Base-by-base conservation (phyloP, 2,797 vertebrate genomes). In the Sebastes trivittatus region DNA sequence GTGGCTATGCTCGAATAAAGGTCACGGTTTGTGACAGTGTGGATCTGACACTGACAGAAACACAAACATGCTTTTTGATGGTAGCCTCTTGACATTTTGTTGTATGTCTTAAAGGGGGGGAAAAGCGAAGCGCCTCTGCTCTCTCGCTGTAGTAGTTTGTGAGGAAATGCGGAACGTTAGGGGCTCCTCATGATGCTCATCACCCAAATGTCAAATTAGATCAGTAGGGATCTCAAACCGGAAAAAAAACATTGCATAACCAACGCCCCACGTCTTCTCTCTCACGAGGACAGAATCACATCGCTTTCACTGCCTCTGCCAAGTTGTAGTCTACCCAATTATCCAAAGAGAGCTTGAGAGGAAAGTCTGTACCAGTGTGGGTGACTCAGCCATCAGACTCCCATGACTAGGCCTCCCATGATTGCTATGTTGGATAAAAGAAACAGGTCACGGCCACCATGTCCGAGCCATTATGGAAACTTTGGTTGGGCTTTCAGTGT, bases 181-280 rank as follows among this genome's bases (percentile, higher is more conserved):
- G 92, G 62, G 42, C 74, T 89, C 85, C 93, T 94, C 93, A 94
- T 94, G 93, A 94, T 71, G 88, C 88, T 92, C 86, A 93, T 93
- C 93, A 93, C 83, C 81, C 70, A 87, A 89, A 92, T 69, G 70
- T 92, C 78, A 92, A 94, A 95, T 95, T 94, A 89, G 88, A 95
- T 94, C 92, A 93, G 87, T 61, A n/a, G 79, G 61, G 77, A 87
- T 88, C 70, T 88, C 60, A 85, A 82, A 90, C 84, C 11, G 75
- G 89, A 60, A 78, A 75, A 87, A 60, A 77, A 86, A 78, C 75
- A 79, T 94, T 93, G 67, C 92, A 81, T 90, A 94, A 92, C 82
- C 65, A 75, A 84, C 8, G 59, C 55, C 71, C 83, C 79, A 71
- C 78, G 34, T 85, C 80, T 75, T 75, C 77, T 77, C 75, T 73